Base-by-base conservation (phyloP, 2,797 vertebrate species). In the Molossus molossus region DNA sequence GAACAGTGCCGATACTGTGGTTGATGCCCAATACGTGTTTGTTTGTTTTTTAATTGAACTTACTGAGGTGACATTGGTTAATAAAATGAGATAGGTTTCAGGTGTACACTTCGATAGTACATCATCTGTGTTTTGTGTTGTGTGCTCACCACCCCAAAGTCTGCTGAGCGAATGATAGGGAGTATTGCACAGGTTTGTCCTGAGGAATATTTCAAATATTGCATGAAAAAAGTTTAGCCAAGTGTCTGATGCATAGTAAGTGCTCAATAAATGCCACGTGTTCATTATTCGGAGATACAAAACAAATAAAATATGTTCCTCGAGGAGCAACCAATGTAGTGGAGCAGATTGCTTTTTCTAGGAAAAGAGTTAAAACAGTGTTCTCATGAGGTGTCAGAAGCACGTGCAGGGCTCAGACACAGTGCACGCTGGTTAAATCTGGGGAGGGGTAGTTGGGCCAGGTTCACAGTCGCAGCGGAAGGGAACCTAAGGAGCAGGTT, bases 261-360 rank as follows among this genome's bases (percentile, higher is more conserved):
- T 50, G 53, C 85, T 88, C 21, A 6, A 4, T 58, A 85, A 88
- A 77, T 33, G 70, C 50, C 37, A 33, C 10, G 37, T 48, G n/a
- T 21, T 73, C 62, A 20, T 91, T 89, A 83, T 70, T 70, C 90
- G 57, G 27, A 79, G 25, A 93, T 83, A 40, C 5, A 50, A 93
- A 94, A 57, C 58, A 95, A 95, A 69, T 33, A 84, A 95, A 87
- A 85, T n/a, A 15, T 45, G 60, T 45, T 89, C 65, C 48, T 91
- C 69, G 70, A 80, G 33, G 75, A 76, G 27, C 15, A 58, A 50
- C 15, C 7, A 25, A 33, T 15, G 27, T 57, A 15, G 57, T 60
- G 69, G 27, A 95, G 69, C 37, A 94, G 57, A 84, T 17, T 60
- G 33, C 53, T 72, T 37, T 62, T 90, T 77, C 29, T n/a, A 95